phyloP scores from a whole-genome alignment of 2,888 invertebrate genomes.

The Campoletis raptor region DNA sequence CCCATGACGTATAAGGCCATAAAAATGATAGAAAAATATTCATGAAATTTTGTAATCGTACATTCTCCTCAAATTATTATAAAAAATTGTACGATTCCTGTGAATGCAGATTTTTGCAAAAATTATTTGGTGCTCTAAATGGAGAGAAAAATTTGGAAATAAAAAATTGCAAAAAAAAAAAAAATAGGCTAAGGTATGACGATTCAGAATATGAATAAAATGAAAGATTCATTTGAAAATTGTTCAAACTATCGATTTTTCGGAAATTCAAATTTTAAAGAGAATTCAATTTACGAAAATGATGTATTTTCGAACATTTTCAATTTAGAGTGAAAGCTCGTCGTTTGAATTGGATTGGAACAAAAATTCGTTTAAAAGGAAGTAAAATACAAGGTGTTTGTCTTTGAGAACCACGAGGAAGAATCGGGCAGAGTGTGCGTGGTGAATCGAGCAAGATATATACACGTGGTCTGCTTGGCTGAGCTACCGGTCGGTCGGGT shows the following conservation, averaged over 20 bases:
- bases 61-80: too few relatives aligned
- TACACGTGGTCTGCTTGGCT: constrained; percentile 77
- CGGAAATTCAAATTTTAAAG: too few relatives aligned
- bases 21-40: not conserved
- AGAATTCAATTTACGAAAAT: not conserved
- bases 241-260: too few relatives aligned
- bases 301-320: not conserved
- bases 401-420: constrained; percentile 81
- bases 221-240: not conserved
- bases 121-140: not conserved
- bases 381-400: constrained; percentile 13
- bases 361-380: not conserved
- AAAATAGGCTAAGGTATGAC: not conserved
- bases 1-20: not conserved
- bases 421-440: constrained; percentile 76
- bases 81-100: not conserved
- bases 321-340: not conserved
- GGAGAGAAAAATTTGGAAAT: not conserved
- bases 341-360: not conserved
- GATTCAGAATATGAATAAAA: not conserved
- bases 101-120: not conserved
- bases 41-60: not conserved
- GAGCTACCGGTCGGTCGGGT: constrained; percentile 82
- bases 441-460: constrained; percentile 82
- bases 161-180: not conserved